phyloP scores from a whole-genome alignment of 2,113 vertebrate species.

The Hemiscyllium ocellatum region DNA sequence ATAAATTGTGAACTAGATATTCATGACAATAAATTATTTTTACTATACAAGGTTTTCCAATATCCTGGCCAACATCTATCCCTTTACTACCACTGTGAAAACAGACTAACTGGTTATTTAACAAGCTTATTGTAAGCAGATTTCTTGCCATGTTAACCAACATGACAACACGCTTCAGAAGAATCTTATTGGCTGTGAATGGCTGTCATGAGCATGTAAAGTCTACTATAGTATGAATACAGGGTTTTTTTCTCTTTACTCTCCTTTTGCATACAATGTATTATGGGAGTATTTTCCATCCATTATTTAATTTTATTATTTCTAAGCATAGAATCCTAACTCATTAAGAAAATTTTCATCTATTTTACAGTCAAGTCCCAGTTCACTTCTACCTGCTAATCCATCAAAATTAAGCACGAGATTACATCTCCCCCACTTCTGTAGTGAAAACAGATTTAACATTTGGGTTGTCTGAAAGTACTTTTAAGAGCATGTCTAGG shows the following conservation, averaged over 20 bases:
- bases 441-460: background rate
- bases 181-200: background rate
- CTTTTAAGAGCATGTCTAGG: background rate
- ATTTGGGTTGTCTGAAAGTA: background rate
- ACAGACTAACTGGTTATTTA: background rate
- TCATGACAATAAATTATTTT: background rate
- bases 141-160: background rate
- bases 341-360: background rate
- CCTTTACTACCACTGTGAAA: too few relatives aligned
- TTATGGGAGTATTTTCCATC: background rate
- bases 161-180: background rate
- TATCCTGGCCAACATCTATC: background rate
- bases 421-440: background rate
- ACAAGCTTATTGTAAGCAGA: background rate
- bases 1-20: too few relatives aligned
- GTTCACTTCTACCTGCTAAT: background rate
- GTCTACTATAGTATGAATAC: background rate
- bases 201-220: background rate
- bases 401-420: background rate
- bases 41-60: background rate
- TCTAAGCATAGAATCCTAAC: background rate
- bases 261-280: background rate
- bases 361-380: background rate
- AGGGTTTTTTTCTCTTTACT: background rate
- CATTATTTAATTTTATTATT: background rate